Conservation (phyloP, 2,888 invertebrate genomes). For the Lasioglossum villosulum region DNA sequence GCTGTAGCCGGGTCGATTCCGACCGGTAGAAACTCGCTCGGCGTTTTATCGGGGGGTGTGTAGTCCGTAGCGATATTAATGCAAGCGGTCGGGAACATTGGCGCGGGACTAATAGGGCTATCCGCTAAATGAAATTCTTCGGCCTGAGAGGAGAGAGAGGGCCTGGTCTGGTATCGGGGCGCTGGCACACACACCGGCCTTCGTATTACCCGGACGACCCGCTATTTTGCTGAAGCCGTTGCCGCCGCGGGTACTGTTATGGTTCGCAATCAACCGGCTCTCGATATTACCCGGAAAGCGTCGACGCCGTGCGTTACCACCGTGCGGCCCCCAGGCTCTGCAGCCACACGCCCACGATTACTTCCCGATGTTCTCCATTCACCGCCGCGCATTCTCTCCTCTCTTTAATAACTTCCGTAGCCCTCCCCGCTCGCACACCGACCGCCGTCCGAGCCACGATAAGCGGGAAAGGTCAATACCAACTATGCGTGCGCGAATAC, state of each 20-base stretch:
- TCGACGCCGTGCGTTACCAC: slow-evolving; percentile 66
- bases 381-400: slow-evolving; percentile 14
- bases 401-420: slow-evolving; percentile 29
- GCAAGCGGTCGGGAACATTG: background rate
- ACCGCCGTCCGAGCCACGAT: background rate
- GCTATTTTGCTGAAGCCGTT: slow-evolving; percentile 58
- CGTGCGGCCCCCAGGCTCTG: slow-evolving; percentile 50
- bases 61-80: slow-evolving; percentile 11
- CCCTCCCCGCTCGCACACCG: background rate
- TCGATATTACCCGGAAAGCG: slow-evolving; percentile 76
- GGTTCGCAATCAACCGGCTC: slow-evolving; percentile 65
- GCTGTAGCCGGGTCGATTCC: slow-evolving; percentile 6
- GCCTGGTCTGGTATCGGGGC: slow-evolving; percentile 35
- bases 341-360: slow-evolving; percentile 68
- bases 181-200: slow-evolving; percentile 22
- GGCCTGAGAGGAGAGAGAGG: background rate
- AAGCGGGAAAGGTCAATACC: slow-evolving; percentile 15
- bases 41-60: slow-evolving; percentile 3
- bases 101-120: slow-evolving; percentile 26
- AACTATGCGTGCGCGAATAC: background rate
- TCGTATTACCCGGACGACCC: slow-evolving; percentile 59
- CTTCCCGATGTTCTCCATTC: slow-evolving; percentile 51
- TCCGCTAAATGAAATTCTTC: slow-evolving; percentile 30
- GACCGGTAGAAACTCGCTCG: slow-evolving; percentile 13
- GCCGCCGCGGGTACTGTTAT: slow-evolving; percentile 53